Conservation (phyloP, 1,140 invertebrate genomes). For the Diabrotica virgifera region DNA sequence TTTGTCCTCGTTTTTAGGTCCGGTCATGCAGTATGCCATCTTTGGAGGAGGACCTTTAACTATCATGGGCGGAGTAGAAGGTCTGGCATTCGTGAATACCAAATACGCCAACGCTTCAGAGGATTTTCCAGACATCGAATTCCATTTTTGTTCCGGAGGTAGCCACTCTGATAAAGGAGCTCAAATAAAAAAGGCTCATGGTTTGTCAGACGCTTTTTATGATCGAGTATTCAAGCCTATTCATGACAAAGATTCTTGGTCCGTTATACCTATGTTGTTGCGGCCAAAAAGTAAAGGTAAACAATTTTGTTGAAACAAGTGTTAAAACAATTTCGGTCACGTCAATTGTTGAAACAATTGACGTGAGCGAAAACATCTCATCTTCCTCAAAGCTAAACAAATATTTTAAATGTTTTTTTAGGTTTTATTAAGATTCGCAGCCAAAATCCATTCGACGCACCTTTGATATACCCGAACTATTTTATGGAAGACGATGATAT, state of each 20-base stretch:
- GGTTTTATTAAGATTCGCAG: slow-evolving; percentile 69
- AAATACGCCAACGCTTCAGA: slow-evolving; percentile 80
- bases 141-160: slow-evolving; percentile 89
- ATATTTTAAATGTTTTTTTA: not conserved
- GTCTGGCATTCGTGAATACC: slow-evolving; percentile 85
- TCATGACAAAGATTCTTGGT: slow-evolving; percentile 77
- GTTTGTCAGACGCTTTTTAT: slow-evolving; percentile 70
- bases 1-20: slow-evolving; percentile 39
- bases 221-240: slow-evolving; percentile 70
- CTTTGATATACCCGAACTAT: slow-evolving; percentile 91
- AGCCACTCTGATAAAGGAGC: slow-evolving; percentile 84
- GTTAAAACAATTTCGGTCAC: too few species aligned
- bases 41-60: slow-evolving; percentile 81
- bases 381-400: too few species aligned
- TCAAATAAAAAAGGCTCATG: slow-evolving; percentile 79
- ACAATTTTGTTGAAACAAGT: too few species aligned
- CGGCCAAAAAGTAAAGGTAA: slow-evolving; percentile 75
- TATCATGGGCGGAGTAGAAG: slow-evolving; percentile 87
- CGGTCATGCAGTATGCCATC: slow-evolving; percentile 72
- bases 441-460: slow-evolving; percentile 84
- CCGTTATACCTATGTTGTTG: slow-evolving; percentile 80
- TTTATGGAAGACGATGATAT: slow-evolving; percentile 77
- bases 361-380: too few species aligned
- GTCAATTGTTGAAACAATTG: too few species aligned
- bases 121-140: slow-evolving; percentile 89